phyloP scores from a whole-genome alignment of 2,113 vertebrate species.

The Trichomycterus rosablanca region DNA sequence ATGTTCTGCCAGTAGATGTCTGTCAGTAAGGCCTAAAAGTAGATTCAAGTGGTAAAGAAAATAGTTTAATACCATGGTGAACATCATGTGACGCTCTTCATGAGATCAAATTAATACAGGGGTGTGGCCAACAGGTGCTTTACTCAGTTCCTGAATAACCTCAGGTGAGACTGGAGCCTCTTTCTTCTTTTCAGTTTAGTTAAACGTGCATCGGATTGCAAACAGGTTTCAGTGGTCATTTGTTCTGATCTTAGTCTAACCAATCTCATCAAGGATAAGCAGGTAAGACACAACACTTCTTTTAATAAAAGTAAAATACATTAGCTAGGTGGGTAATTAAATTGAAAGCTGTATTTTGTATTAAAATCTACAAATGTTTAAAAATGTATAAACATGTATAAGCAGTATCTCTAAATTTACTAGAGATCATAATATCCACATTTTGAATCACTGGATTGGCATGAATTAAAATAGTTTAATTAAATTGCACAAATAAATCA shows the following conservation, averaged over 20 bases:
- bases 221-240: no score
- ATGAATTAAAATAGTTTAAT: no score
- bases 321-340: no score
- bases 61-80: background rate
- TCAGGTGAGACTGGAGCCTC: slow-evolving; percentile 12
- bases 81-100: background rate
- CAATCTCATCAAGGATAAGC: slow-evolving; percentile 8
- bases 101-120: slow-evolving; percentile 13
- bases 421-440: no score
- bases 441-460: no score
- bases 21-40: background rate
- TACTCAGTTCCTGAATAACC: slow-evolving; percentile 35
- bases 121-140: slow-evolving; percentile 40
- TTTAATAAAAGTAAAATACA: background rate
- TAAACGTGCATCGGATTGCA: background rate
- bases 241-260: background rate
- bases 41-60: background rate
- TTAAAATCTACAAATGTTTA: no score
- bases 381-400: no score
- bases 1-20: slow-evolving; percentile 1
- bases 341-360: no score
- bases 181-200: slow-evolving; percentile 23
- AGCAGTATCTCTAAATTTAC: no score
- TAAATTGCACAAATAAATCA: no score
- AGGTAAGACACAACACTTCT: slow-evolving; percentile 4